phyloP scores from a whole-genome alignment of 2,797 vertebrate genomes.

The Coregonus ussuriensis region DNA sequence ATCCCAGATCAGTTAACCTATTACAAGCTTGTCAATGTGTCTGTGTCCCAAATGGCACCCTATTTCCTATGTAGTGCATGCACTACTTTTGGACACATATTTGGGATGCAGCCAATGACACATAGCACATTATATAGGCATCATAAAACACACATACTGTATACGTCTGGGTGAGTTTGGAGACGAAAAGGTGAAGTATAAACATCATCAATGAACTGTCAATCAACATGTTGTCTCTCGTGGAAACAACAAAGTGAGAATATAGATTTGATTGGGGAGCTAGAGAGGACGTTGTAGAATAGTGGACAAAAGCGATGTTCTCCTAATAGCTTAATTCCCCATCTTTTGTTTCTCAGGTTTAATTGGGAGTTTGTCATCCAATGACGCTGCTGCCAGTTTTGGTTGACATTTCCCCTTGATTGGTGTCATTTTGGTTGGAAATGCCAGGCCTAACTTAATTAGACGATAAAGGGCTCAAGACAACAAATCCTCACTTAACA shows the following conservation, averaged over 20 bases:
- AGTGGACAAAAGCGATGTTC: background rate
- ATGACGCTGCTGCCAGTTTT: background rate
- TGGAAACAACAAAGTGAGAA: background rate
- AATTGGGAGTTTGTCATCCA: slow-evolving; percentile 15
- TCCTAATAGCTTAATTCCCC: background rate
- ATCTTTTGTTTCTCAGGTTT: background rate
- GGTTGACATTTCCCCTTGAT: slow-evolving; percentile 18
- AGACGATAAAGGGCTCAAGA: background rate
- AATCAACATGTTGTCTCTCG: background rate
- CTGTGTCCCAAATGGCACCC: background rate
- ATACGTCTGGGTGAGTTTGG: background rate
- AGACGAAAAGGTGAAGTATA: background rate
- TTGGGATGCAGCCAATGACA: too few species aligned
- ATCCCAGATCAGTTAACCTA: background rate
- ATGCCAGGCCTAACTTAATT: slow-evolving; percentile 13
- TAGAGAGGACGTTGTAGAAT: background rate
- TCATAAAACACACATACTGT: background rate
- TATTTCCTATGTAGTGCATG: background rate
- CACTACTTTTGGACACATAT: background rate
- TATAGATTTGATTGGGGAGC: background rate
- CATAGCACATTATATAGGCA: background rate
- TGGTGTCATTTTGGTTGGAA: slow-evolving; percentile 13
- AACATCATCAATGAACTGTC: background rate
- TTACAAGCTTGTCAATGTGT: background rate
- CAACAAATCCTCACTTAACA: too few species aligned